These are phyloP conservation scores for Diplodus sargus DNA, from an alignment of 2,797 vertebrate species.

Conservation along the genomic window DNA sequence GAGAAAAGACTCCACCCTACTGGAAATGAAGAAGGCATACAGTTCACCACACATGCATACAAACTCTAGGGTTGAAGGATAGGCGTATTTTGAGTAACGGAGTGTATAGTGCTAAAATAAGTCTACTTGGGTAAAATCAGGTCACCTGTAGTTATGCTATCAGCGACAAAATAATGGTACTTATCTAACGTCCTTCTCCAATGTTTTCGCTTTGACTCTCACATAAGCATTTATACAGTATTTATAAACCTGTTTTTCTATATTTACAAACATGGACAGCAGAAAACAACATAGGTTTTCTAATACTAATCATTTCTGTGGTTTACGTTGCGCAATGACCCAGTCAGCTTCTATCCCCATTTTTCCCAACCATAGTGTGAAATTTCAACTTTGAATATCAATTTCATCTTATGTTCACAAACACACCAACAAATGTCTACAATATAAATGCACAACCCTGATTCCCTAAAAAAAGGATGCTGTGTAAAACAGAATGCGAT, in stretches of 20 bases:
- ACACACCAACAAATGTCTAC: not conserved
- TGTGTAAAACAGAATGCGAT: too few relatives aligned
- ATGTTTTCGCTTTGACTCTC: not conserved
- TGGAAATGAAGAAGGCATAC: constrained; percentile 20
- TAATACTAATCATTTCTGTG: not conserved
- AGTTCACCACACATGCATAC: constrained; percentile 29
- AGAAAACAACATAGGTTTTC: constrained; percentile 7
- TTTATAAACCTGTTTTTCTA: not conserved
- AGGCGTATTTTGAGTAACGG: not conserved
- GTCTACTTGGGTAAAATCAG: not conserved
- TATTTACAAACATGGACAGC: not conserved
- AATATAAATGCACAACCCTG: not conserved
- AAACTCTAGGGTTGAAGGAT: constrained; percentile 17
- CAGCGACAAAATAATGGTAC: not conserved
- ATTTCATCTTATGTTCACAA: not conserved
- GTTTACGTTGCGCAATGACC: not conserved
- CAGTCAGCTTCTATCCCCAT: not conserved
- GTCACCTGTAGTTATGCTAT: not conserved
- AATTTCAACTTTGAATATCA: not conserved
- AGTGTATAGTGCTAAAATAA: not conserved
- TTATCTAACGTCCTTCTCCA: not conserved
- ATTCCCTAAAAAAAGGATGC: too few relatives aligned
- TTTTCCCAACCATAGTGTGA: not conserved
- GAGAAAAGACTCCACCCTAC: constrained; percentile 20
- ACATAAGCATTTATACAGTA: not conserved